Conservation (phyloP, 2,888 invertebrate species). For the Drosophila barbarae region DNA sequence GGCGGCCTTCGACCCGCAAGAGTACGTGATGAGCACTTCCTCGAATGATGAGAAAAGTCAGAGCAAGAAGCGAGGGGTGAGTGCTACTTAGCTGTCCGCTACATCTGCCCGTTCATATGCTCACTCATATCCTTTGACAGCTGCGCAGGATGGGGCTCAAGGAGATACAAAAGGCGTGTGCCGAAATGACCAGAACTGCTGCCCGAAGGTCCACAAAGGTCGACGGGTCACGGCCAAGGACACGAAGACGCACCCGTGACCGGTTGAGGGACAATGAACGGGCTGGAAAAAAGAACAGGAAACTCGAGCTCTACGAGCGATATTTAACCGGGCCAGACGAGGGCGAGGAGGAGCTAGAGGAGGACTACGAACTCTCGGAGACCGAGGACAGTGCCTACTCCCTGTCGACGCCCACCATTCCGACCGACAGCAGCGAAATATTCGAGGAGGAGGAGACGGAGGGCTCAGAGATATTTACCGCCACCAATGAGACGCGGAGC, state of each 20-base stretch:
- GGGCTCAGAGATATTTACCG: slow-evolving; percentile 24
- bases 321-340: not conserved
- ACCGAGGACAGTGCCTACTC: not conserved
- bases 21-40: slow-evolving; percentile 35
- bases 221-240: not conserved
- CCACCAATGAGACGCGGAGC: not conserved
- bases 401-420: no score
- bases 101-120: no score
- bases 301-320: slow-evolving; percentile 11
- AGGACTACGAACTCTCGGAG: not conserved
- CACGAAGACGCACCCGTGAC: not conserved
- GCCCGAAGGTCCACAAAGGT: not conserved
- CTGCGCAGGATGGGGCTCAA: slow-evolving; percentile 52
- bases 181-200: slow-evolving; percentile 1
- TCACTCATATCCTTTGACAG: slow-evolving; percentile 18
- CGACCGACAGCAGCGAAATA: not conserved
- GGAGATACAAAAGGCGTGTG: slow-evolving; percentile 41
- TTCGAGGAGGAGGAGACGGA: slow-evolving; percentile 10
- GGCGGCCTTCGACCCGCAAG: slow-evolving; percentile 20
- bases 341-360: slow-evolving; percentile 11
- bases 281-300: accelerated
- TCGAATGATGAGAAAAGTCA: slow-evolving; percentile 27
- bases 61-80: slow-evolving; percentile 25
- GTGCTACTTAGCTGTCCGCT: no score
- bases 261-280: not conserved